Evolutionary conservation across 2,797 vertebrate genomes (phyloP), one percentile per base, ranked within the genome.

Genomic region (Ptychadena robeensis): DNA sequence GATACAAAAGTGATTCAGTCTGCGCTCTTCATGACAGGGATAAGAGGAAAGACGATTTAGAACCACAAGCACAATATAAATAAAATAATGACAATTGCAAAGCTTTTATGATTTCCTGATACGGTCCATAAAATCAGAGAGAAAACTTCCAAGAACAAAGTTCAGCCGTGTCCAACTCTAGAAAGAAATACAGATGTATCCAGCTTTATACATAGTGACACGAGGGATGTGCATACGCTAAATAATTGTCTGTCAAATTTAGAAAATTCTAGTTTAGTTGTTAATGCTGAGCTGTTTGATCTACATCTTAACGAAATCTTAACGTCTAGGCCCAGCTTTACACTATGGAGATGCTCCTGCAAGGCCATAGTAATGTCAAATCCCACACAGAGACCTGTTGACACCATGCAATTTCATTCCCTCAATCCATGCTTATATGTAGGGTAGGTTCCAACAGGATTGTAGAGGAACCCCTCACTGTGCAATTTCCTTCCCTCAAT

Each of bases 71-170:
- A 74, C 65, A 6, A 53, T 6, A 76, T 69, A 63, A 40, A 68
- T 82, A 76, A 67, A 68, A 81, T 35, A 31, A 65, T 57, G 14
- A 75, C 73, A 82, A 57, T 38, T 82, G 35, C 44, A 64, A 81
- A 57, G 79, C n/a, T 66, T 81, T 81, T 73, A 81, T 73, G 38
- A 73, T 81, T 81, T 81, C 79, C 70, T 67, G 71, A 81, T 67
- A 81, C 4, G 30, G 37, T 38, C 61, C 72, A 82, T 82, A 82
- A 82, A 82, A 68, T 82, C 63, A 68, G 48, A 66, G 30, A 37
- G 71, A 73, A 57, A 34, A 12, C 64, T 68, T 75, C 44, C 72
- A 75, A 66, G 30, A 34, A 76, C 32, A 59, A 9, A 77, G 59
- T 31, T 44, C 74, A 73, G 22, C 28, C 27, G 25, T 48, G 59